These are phyloP conservation scores for Pontoporia blainvillei DNA, from an alignment of 2,113 vertebrate species.

Conservation along the genomic window DNA sequence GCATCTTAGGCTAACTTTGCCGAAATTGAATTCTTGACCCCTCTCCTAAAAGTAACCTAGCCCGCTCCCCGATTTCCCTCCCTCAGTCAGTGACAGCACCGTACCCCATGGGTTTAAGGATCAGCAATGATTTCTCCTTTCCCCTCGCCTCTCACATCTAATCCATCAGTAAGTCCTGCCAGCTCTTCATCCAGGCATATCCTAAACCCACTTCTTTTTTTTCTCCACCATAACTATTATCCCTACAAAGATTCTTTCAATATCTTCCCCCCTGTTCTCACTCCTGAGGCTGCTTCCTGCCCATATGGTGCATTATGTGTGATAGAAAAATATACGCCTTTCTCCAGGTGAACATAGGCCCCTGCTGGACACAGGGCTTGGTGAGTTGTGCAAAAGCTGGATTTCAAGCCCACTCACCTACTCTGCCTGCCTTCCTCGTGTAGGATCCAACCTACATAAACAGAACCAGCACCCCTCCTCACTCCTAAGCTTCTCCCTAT, in stretches of 20 bases:
- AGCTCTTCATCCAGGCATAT: neutral
- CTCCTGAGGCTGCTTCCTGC: neutral
- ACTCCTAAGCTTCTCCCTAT: neutral
- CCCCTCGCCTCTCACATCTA: neutral
- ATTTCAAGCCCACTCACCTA: neutral
- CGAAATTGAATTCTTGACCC: neutral
- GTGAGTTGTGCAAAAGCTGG: neutral
- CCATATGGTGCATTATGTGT: no score
- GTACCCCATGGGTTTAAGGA: neutral
- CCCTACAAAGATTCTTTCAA: neutral
- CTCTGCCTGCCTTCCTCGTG: neutral
- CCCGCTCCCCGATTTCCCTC: neutral
- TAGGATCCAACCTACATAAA: neutral
- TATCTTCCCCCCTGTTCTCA: neutral
- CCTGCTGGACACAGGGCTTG: neutral
- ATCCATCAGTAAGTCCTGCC: neutral
- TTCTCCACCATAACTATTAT: neutral
- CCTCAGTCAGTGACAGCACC: neutral
- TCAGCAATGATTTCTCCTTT: neutral
- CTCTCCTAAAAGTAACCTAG: neutral
- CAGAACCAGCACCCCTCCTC: neutral
- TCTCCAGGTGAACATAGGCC: neutral
- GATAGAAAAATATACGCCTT: neutral
- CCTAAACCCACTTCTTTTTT: neutral
- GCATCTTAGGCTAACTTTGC: neutral